Percentiles rank a stretch among this genome's conserved stretches.
phyloP scores from a whole-genome alignment of 37 sponge, comb jelly and placozoan genomes.

The Spongilla lacustris region DNA sequence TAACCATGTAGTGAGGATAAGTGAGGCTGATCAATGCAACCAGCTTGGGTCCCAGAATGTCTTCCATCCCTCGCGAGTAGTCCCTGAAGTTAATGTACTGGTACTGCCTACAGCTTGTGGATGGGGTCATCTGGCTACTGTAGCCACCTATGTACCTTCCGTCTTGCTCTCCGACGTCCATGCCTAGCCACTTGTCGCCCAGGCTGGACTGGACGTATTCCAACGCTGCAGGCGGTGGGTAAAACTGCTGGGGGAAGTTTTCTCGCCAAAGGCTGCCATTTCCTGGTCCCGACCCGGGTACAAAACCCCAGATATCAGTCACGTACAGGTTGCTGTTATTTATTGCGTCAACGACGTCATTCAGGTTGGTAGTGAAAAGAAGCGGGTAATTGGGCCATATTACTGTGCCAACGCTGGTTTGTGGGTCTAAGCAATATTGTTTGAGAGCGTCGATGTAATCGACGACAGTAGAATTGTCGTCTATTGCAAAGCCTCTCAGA shows the following conservation, averaged over 20 bases:
- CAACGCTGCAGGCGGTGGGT: conserved; percentile 37
- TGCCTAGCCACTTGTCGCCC: conserved; percentile 48
- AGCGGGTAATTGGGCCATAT: conserved; percentile 46
- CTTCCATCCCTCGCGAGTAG: conserved; percentile 50
- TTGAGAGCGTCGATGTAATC: conserved; percentile 36
- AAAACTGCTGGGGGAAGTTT: conserved; percentile 20
- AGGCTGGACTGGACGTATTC: conserved; percentile 31
- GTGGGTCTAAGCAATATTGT: conserved; percentile 26
- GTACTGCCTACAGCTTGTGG: not conserved
- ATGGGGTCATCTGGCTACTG: conserved; percentile 21
- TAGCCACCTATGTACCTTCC: conserved; percentile 57
- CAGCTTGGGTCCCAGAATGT: conserved; percentile 59
- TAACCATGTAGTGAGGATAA: conserved; percentile 52
- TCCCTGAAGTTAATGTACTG: conserved; percentile 59
- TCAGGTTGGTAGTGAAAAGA: conserved; percentile 38
- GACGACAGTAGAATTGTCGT: not conserved
- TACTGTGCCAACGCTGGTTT: conserved; percentile 44
- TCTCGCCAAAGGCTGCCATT: conserved; percentile 3
- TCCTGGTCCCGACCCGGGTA: conserved; percentile 28
- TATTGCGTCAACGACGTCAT: conserved; percentile 40
- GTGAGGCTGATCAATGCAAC: conserved; percentile 44
- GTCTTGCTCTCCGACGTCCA: conserved; percentile 62
- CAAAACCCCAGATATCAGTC: conserved; percentile 46
- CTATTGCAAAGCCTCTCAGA: conserved; percentile 4
- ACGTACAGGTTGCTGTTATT: conserved; percentile 27